Conservation (phyloP, 2,888 invertebrate genomes). For the Cephus pulcher region DNA sequence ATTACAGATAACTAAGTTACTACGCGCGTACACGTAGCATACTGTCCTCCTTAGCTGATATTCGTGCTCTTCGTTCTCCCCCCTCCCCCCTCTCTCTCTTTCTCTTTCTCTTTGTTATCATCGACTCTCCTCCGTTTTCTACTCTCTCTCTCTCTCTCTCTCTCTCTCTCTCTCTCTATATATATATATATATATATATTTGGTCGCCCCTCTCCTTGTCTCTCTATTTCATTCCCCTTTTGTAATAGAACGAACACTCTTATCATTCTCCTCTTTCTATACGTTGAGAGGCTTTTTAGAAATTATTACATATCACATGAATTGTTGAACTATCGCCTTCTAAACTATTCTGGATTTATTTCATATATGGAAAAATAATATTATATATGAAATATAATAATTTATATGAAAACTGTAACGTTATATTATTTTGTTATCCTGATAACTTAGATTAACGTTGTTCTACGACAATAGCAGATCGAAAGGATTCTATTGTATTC, state of each 20-base stretch:
- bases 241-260: neutral
- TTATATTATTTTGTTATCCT: neutral
- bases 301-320: neutral
- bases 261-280: neutral
- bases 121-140: slow-evolving; percentile 28
- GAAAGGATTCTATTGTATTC: neutral
- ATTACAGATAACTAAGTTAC: neutral
- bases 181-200: slow-evolving; percentile 7
- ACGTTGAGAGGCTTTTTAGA: neutral
- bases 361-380: neutral
- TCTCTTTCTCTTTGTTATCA: neutral
- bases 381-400: neutral
- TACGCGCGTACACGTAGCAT: slow-evolving; percentile 27
- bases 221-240: neutral
- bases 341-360: neutral
- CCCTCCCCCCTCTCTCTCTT: neutral
- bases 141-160: slow-evolving; percentile 7
- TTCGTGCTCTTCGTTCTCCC: neutral
- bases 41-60: slow-evolving; percentile 1
- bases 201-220: neutral
- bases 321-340: neutral
- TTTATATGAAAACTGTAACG: neutral
- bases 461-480: neutral
- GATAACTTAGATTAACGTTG: neutral
- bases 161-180: too few species aligned